Percentiles rank a stretch among this genome's conserved stretches.
Conservation (phyloP, 2,113 vertebrate species). For the Rutilus rutilus region DNA sequence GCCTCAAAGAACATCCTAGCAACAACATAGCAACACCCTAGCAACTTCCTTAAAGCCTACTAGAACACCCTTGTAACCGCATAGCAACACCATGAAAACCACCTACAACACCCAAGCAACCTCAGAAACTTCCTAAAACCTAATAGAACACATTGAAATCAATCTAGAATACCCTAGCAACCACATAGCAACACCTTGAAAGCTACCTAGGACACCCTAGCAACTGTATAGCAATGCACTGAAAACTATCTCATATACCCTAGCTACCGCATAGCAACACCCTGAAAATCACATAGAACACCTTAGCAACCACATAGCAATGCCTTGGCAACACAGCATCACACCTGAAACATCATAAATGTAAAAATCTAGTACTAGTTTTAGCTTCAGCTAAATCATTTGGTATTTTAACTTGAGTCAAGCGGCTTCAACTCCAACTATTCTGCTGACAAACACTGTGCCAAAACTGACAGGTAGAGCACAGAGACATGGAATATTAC, state of each 20-base stretch:
- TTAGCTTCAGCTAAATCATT: constrained; percentile 13
- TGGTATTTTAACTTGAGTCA: not conserved
- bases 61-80: no score
- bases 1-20: no score
- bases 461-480: constrained; percentile 44
- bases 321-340: not conserved
- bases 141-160: not conserved
- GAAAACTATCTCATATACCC: not conserved
- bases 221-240: not conserved
- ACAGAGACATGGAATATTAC: constrained; percentile 31
- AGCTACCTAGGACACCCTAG: not conserved
- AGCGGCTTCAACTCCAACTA: not conserved
- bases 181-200: not conserved
- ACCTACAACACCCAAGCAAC: no score
- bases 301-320: not conserved
- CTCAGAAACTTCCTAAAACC: no score
- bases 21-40: no score
- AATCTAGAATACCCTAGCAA: not conserved
- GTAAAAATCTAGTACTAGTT: not conserved
- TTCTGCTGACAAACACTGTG: constrained; percentile 46
- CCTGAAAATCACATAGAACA: not conserved
- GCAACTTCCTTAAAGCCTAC: no score
- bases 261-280: not conserved
- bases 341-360: not conserved
- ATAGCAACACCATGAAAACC: no score